Evolutionary conservation across 30 jellyfish, hydroid and myxozoan genomes (phyloP), one percentile per base, ranked within the genome.

Genomic region (Hydractinia symbiolongicarpus): DNA sequence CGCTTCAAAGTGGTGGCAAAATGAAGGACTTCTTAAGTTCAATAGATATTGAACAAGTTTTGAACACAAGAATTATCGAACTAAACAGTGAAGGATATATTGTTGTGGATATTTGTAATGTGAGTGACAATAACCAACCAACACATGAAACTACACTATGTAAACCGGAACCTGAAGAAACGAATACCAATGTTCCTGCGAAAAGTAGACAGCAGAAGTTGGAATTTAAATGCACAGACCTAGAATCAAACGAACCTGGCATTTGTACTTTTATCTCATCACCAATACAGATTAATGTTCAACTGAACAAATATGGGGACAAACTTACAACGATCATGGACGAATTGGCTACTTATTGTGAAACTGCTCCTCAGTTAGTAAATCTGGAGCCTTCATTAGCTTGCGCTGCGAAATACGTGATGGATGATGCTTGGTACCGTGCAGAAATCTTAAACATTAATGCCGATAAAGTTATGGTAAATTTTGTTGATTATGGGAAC

Each of bases 401-500:
- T 0, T 85, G 92, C 54, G 14, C 80, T 14, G 93, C 95, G 1
- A 57, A 49, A 11, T 79, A 11, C 61, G 8, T 67, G 7, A 90
- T 54, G 55, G 96, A 88, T 50, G 82, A 70, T 10, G 61, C 19
- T 5, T 88, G 96, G 96, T 88, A 83, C 70, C 86, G 96, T 21
- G 96, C 86, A 1, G 84, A 81, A 69, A 61, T 88, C 0, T 52
- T n/a, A 8, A 8, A 67, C 20, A 17, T 10, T 17, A 86, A 50
- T n/a, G 82, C 78, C 4, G 13, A 40, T 5, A 76, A 72, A 16
- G 68, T 62, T 13, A 50, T 77, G 90, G 97, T 90, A 17, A 66
- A 40, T 11, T 90, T 81, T 83, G 84, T 86, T 44, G 97, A 90
- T 77, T 81, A 73, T 53, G 97, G 96, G 1, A 82, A 85, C 60